These are phyloP conservation scores for Sinhomidia bicolor DNA, from an alignment of 2,888 invertebrate genomes.

Conservation along the genomic window DNA sequence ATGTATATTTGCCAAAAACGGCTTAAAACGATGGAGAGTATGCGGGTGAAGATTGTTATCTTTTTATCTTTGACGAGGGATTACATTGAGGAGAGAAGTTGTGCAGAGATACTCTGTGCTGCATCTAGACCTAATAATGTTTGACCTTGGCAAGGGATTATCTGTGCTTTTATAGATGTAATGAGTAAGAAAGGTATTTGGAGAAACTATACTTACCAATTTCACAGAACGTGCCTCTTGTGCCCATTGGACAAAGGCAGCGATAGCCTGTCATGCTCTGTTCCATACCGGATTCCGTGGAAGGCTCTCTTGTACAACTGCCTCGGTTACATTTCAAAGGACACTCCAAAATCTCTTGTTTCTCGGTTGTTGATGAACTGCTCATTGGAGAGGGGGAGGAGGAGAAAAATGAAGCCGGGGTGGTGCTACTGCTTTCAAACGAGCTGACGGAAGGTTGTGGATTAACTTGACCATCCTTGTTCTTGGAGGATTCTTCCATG, in stretches of 20 bases:
- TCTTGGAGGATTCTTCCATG: no score
- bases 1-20: neutral
- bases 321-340: conserved; percentile 76
- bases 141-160: neutral
- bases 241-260: conserved; percentile 79
- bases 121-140: no score
- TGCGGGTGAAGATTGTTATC: no score
- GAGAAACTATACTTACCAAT: conserved; percentile 73
- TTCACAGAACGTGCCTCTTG: conserved; percentile 78
- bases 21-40: no score
- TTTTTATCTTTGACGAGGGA: no score
- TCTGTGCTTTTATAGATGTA: neutral
- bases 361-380: conserved; percentile 40
- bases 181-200: no score
- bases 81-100: no score
- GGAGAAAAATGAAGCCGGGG: neutral
- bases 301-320: conserved; percentile 68
- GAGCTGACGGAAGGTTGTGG: neutral
- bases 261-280: conserved; percentile 74
- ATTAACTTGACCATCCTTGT: conserved; percentile 50
- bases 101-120: no score
- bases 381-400: neutral
- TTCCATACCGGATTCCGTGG: conserved; percentile 68
- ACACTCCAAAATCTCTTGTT: conserved; percentile 64
- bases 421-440: neutral